A percentile compares a stretch with the other conserved stretches of the same genome.
Conservation (phyloP, 2,888 invertebrate genomes). For the Cheilosia pagana region DNA sequence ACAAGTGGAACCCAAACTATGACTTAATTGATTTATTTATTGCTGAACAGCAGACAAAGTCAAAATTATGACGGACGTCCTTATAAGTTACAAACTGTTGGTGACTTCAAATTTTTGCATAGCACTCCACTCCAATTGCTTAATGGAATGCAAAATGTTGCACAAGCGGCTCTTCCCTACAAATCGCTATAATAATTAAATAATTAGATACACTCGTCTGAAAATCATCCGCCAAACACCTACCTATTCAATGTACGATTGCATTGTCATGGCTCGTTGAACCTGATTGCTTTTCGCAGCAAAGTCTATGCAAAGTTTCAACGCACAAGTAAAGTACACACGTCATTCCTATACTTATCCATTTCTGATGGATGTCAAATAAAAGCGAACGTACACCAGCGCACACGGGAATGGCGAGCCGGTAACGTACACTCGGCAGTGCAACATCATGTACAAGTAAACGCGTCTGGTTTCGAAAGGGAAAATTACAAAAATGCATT, state of each 20-base stretch:
- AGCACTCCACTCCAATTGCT: slow-evolving; percentile 50
- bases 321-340: neutral
- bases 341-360: slow-evolving; percentile 15
- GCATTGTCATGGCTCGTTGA: slow-evolving; percentile 72
- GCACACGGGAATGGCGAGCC: slow-evolving; percentile 18
- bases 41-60: neutral
- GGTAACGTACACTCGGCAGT: slow-evolving; percentile 44
- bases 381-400: neutral
- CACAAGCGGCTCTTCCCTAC: slow-evolving; percentile 28
- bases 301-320: slow-evolving; percentile 16
- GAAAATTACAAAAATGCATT: slow-evolving; percentile 45
- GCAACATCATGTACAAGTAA: slow-evolving; percentile 25
- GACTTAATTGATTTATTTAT: slow-evolving; percentile 14
- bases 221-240: slow-evolving; percentile 24
- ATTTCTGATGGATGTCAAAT: slow-evolving; percentile 39
- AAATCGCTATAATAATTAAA: slow-evolving; percentile 55
- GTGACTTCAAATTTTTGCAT: neutral
- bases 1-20: slow-evolving; percentile 34
- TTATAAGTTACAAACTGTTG: too few relatives aligned
- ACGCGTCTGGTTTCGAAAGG: slow-evolving; percentile 64
- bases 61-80: too few relatives aligned
- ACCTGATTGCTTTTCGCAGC: slow-evolving; percentile 36
- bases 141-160: slow-evolving; percentile 52
- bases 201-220: slow-evolving; percentile 43
- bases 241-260: slow-evolving; percentile 53